Evolutionary conservation across 2,797 vertebrate genomes (phyloP).

Genomic region (Takifugu ocellatus): DNA sequence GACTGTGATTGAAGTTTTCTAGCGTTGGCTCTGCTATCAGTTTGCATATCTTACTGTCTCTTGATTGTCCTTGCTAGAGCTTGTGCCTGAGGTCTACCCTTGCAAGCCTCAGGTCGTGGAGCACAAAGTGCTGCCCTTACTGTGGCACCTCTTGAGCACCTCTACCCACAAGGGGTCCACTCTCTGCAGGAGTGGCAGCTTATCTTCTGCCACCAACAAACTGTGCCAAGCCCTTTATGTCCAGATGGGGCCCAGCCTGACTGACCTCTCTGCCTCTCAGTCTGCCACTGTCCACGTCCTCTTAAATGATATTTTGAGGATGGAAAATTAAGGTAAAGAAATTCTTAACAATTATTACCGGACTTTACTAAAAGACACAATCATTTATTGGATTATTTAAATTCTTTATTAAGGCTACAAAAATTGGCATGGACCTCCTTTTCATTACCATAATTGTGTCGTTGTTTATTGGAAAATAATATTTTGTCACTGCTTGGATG

Average conservation of each 20-base stretch:
- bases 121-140: constrained; percentile 84
- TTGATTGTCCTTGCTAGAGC: constrained; percentile 63
- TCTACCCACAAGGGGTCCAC: constrained; percentile 77
- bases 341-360: constrained; percentile 34
- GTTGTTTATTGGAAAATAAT: no score
- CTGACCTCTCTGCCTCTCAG: constrained; percentile 76
- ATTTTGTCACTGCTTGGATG: no score
- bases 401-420: background rate
- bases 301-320: constrained; percentile 81
- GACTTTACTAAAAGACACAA: constrained; percentile 70
- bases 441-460: no score
- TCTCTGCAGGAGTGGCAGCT: constrained; percentile 78
- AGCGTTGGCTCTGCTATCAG: background rate
- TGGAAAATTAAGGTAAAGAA: constrained; percentile 39
- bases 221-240: constrained; percentile 81
- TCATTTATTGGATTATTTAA: constrained; percentile 54
- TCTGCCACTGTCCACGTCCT: constrained; percentile 76
- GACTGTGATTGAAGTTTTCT: background rate
- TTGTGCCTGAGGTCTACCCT: constrained; percentile 84
- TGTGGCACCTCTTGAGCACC: constrained; percentile 89
- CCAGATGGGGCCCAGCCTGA: constrained; percentile 83
- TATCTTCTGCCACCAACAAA: constrained; percentile 77
- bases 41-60: background rate
- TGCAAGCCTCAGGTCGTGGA: constrained; percentile 86
- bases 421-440: no score